Percentiles rank a stretch among this genome's conserved stretches.
Conservation (phyloP, 2,797 vertebrate species). For the Cyprinella venusta region DNA sequence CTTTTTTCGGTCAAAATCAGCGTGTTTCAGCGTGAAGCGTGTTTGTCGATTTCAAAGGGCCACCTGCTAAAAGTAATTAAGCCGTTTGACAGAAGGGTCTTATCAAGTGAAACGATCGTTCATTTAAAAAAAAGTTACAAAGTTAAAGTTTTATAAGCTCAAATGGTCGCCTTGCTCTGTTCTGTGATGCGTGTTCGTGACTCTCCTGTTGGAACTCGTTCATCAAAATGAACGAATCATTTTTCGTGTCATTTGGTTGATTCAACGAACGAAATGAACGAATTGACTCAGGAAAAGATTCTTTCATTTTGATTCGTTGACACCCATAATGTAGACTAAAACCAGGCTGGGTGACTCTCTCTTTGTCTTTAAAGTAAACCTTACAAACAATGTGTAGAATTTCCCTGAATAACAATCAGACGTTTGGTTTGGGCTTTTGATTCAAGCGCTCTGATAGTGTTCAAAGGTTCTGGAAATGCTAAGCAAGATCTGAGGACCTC, state of each 20-base stretch:
- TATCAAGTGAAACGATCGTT: too few species aligned
- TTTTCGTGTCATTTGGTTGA: too few species aligned
- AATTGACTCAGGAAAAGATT: too few species aligned
- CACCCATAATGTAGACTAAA: background rate
- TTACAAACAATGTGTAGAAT: background rate
- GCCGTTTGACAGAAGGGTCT: slow-evolving; percentile 51
- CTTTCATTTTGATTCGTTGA: background rate
- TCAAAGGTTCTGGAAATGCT: slow-evolving; percentile 35
- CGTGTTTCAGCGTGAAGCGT: too few species aligned
- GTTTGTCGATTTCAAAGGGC: slow-evolving; percentile 16
- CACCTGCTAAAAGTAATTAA: slow-evolving; percentile 59
- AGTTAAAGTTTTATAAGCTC: too few species aligned
- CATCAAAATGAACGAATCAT: too few species aligned
- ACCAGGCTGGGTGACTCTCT: background rate
- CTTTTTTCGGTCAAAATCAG: slow-evolving; percentile 1
- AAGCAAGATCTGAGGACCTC: background rate
- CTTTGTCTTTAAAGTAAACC: background rate
- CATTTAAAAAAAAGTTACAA: too few species aligned
- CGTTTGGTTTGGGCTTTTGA: slow-evolving; percentile 19
- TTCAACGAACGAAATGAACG: too few species aligned
- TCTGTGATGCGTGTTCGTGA: too few species aligned
- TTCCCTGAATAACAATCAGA: slow-evolving; percentile 10
- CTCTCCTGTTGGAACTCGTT: too few species aligned
- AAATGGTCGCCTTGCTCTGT: too few species aligned
- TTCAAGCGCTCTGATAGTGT: slow-evolving; percentile 23